Evolutionary conservation across 2,888 invertebrate genomes (phyloP).

Genomic region (Drosophila niveifrons): DNA sequence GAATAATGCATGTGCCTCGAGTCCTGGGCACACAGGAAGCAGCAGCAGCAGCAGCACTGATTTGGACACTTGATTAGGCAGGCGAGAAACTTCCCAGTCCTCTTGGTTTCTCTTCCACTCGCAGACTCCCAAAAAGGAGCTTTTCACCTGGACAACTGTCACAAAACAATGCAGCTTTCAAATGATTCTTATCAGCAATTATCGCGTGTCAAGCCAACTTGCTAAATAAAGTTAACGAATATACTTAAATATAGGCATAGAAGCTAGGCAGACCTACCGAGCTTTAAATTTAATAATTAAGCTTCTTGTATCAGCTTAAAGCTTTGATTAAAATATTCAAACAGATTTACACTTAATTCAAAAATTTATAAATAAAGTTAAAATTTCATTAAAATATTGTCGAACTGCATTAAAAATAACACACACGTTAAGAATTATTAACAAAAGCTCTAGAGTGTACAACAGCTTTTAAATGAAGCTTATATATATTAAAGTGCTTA

Average conservation of each 20-base stretch:
- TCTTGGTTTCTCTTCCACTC: not conserved
- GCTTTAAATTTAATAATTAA: too few species aligned
- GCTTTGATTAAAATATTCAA: too few species aligned
- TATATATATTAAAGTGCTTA: too few species aligned
- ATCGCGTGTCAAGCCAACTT: not conserved
- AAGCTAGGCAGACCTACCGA: too few species aligned
- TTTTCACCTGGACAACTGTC: not conserved
- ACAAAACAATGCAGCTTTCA: not conserved
- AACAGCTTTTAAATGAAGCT: not conserved
- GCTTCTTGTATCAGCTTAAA: too few species aligned
- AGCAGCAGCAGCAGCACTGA: constrained; percentile 39
- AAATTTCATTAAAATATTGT: too few species aligned
- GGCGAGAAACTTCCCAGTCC: constrained; percentile 27
- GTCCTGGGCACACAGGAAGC: constrained; percentile 36
- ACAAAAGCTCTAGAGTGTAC: not conserved
- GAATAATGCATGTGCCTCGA: constrained; percentile 66
- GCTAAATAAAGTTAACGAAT: not conserved
- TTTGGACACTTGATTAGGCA: constrained; percentile 71
- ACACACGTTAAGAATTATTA: too few species aligned
- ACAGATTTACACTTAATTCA: too few species aligned
- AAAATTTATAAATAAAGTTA: too few species aligned
- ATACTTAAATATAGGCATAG: too few species aligned
- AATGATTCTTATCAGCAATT: not conserved
- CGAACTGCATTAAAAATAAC: too few species aligned
- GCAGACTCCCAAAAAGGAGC: not conserved